These are phyloP conservation scores for Trissonchulus sp. DNA, from an alignment of 2,888 invertebrate species.

Conservation along the genomic window DNA sequence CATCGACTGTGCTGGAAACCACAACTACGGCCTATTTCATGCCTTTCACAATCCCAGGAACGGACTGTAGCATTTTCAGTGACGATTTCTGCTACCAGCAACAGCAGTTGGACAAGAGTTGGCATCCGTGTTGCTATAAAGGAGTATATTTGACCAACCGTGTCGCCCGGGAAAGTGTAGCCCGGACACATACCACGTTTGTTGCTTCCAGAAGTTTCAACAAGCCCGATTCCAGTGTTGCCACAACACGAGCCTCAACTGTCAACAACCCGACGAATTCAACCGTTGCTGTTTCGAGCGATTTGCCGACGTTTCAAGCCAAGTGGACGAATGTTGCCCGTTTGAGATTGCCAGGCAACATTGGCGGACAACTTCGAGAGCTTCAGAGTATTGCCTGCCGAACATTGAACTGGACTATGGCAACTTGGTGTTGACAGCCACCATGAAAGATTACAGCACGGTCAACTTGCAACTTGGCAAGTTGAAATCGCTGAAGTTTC, in stretches of 20 bases:
- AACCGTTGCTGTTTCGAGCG: conserved; percentile 45
- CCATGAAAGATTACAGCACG: conserved; percentile 21
- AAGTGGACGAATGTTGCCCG: conserved; percentile 30
- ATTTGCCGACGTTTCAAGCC: conserved; percentile 39
- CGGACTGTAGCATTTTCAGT: conserved; percentile 21
- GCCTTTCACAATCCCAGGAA: conserved; percentile 5
- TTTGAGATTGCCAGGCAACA: conserved; percentile 40
- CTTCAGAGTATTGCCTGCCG: conserved; percentile 49
- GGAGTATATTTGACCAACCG: conserved; percentile 47
- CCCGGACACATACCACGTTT: conserved; percentile 45
- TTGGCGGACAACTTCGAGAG: conserved; percentile 40
- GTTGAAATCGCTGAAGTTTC: conserved; percentile 40
- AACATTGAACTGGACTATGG: conserved; percentile 40
- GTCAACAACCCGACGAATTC: conserved; percentile 44
- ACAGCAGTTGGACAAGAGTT: conserved; percentile 15
- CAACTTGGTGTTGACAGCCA: conserved; percentile 34
- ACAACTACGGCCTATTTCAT: conserved; percentile 2
- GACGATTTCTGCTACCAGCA: not conserved
- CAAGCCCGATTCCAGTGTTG: conserved; percentile 47
- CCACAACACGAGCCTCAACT: conserved; percentile 32
- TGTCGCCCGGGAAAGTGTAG: conserved; percentile 45
- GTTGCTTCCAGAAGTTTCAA: conserved; percentile 51
- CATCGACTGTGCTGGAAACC: not conserved
- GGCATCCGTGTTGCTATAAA: conserved; percentile 47
- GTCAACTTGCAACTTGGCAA: conserved; percentile 36